Conservation (phyloP, 2,113 vertebrate genomes). For the Vidua chalybeata region DNA sequence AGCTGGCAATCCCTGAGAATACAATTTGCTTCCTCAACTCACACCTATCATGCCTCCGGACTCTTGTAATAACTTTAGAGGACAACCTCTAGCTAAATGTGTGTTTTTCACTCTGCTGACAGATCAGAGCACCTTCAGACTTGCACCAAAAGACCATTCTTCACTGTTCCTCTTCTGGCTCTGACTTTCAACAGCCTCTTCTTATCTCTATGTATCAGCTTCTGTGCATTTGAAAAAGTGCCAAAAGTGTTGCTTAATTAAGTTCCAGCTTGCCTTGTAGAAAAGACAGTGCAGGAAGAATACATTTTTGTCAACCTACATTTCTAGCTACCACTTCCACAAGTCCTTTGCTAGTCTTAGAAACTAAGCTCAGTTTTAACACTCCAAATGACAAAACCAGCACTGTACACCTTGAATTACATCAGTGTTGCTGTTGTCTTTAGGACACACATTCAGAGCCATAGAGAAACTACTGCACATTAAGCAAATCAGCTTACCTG, state of each 20-base stretch:
- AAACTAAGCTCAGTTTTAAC: neutral
- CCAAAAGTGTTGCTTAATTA: neutral
- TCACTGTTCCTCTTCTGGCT: neutral
- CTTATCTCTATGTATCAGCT: neutral
- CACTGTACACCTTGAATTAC: neutral
- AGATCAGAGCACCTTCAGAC: neutral
- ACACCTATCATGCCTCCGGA: neutral
- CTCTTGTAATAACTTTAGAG: neutral
- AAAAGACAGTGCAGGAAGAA: neutral
- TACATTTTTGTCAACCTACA: neutral
- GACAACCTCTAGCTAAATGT: neutral
- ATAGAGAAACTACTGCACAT: neutral
- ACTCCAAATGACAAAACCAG: neutral
- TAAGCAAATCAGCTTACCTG: slow-evolving; percentile 77
- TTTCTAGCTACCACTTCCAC: neutral
- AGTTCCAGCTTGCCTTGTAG: neutral
- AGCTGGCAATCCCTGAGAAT: neutral
- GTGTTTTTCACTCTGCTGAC: neutral
- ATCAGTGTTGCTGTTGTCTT: neutral
- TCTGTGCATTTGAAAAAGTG: neutral
- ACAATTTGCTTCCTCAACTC: neutral
- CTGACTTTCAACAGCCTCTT: neutral
- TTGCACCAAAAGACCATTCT: neutral
- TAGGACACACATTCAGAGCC: neutral
- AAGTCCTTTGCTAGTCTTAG: neutral